These are phyloP conservation scores for Blastobasis lacticolella DNA, from an alignment of 2,888 invertebrate genomes.

Conservation along the genomic window DNA sequence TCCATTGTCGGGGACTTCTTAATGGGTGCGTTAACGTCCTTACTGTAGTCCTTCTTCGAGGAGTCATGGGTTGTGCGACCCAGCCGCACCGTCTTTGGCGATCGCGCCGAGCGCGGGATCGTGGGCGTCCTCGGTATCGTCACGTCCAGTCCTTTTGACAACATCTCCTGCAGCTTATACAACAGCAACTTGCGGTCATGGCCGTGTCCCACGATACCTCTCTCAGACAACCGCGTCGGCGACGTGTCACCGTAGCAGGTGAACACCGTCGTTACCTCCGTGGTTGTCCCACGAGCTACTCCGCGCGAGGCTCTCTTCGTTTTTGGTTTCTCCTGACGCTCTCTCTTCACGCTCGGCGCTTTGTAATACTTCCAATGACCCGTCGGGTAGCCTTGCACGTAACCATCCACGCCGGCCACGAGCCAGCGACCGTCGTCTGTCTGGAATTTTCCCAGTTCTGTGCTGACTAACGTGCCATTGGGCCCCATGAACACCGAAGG, in stretches of 20 bases:
- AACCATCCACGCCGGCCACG: constrained; percentile 57
- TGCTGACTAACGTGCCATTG: constrained; percentile 44
- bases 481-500: constrained; percentile 51
- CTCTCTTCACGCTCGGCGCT: constrained; percentile 15
- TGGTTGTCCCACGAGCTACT: constrained; percentile 15
- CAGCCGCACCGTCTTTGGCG: too few species aligned
- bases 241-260: constrained; percentile 58
- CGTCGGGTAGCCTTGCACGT: constrained; percentile 30
- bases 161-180: constrained; percentile 36
- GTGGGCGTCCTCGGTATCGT: constrained; percentile 35
- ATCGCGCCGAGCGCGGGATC: constrained; percentile 22
- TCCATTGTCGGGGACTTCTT: too few species aligned
- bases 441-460: constrained; percentile 52
- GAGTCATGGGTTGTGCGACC: too few species aligned
- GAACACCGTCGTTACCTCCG: constrained; percentile 36
- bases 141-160: constrained; percentile 42
- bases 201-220: constrained; percentile 60
- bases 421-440: constrained; percentile 40
- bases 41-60: too few species aligned
- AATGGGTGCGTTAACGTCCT: too few species aligned
- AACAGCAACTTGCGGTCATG: constrained; percentile 47
- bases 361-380: constrained; percentile 50
- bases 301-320: constrained; percentile 8
- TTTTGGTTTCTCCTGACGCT: background rate
- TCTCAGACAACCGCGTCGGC: constrained; percentile 41